These are phyloP conservation scores for Antechinus flavipes DNA, from an alignment of 2,113 vertebrate species.

Conservation along the genomic window DNA sequence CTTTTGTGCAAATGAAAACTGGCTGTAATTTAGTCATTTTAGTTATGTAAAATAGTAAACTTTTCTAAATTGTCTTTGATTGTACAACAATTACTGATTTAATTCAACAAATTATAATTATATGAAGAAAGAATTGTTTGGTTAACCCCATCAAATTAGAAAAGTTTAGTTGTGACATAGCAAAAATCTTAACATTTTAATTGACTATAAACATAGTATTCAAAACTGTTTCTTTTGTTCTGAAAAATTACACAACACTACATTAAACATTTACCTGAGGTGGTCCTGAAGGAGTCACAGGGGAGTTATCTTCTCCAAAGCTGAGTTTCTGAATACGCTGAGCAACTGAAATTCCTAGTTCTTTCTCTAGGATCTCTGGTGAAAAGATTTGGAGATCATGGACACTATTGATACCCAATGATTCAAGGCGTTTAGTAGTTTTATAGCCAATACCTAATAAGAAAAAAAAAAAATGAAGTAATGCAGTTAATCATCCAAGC, in stretches of 20 bases:
- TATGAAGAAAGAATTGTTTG: background rate
- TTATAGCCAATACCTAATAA: slow-evolving; percentile 90
- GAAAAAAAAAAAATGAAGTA: fast-evolving
- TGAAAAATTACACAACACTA: slow-evolving; percentile 4
- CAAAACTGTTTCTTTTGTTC: background rate
- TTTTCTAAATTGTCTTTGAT: slow-evolving; percentile 14
- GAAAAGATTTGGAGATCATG: slow-evolving; percentile 87
- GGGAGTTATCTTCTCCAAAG: slow-evolving; percentile 88
- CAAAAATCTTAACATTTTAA: slow-evolving; percentile 28
- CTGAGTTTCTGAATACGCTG: slow-evolving; percentile 89
- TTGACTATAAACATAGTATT: background rate
- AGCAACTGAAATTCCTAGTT: slow-evolving; percentile 86
- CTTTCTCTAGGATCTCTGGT: slow-evolving; percentile 82
- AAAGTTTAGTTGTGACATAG: background rate
- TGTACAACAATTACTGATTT: slow-evolving; percentile 51
- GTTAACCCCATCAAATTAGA: slow-evolving; percentile 13
- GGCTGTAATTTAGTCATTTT: slow-evolving; percentile 5
- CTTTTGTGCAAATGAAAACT: slow-evolving; percentile 33
- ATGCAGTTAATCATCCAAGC: background rate
- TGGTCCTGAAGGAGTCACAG: slow-evolving; percentile 88
- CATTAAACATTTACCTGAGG: slow-evolving; percentile 87
- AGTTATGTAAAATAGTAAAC: slow-evolving; percentile 34
- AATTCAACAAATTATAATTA: background rate
- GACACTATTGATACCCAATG: slow-evolving; percentile 85
- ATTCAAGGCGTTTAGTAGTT: slow-evolving; percentile 87